Evolutionary conservation across 1,140 invertebrate species (phyloP).

Genomic region (Drosophila serrata): DNA sequence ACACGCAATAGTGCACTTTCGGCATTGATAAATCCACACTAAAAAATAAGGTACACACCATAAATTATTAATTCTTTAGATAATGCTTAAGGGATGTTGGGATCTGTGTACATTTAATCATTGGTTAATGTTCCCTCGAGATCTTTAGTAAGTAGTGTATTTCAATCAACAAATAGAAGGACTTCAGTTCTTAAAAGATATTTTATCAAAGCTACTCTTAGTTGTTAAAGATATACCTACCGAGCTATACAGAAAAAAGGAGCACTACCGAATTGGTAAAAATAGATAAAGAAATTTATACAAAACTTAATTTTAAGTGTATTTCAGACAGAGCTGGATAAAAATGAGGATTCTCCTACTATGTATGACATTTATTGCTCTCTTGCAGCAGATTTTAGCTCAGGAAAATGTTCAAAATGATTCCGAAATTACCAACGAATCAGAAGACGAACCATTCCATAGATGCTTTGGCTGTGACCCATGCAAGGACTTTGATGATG

Average conservation of each 20-base stretch:
- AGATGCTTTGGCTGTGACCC: conserved; percentile 1
- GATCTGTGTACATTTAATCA: not conserved
- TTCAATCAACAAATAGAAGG: not conserved
- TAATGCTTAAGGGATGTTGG: conserved; percentile 2
- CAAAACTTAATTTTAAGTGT: not conserved
- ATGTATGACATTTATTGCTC: not conserved
- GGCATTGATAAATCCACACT: not conserved
- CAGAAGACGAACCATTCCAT: not conserved
- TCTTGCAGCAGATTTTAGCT: not conserved
- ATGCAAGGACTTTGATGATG: conserved; percentile 1
- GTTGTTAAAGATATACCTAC: not conserved
- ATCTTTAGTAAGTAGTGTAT: not conserved
- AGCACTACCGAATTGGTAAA: not conserved
- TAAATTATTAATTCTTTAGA: not conserved
- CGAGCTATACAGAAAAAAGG: not conserved
- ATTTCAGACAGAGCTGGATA: not conserved
- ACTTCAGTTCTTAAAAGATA: not conserved
- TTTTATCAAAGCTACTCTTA: not conserved
- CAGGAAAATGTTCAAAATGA: not conserved
- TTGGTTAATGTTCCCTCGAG: not conserved
- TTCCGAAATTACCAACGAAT: not conserved
- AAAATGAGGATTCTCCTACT: not conserved
- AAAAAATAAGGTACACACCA: not conserved
- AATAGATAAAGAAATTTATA: not conserved
- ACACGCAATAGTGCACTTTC: no score